Conservation (phyloP, 1,140 invertebrate genomes). For the Drosophila rufa region DNA sequence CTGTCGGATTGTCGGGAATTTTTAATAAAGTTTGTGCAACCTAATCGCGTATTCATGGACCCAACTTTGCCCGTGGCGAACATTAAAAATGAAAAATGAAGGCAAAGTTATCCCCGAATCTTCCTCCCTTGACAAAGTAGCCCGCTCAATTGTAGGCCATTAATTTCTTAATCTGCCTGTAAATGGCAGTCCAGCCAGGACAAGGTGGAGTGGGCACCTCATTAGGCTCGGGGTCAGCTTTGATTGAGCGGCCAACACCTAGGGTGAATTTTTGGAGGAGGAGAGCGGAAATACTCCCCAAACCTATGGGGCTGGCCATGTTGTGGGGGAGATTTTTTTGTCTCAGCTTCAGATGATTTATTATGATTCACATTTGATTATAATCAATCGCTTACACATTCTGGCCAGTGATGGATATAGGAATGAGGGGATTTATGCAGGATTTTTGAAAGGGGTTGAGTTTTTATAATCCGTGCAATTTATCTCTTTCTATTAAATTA, state of each 20-base stretch:
- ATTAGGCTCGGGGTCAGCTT: slow-evolving; percentile 48
- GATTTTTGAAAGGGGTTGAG: not conserved
- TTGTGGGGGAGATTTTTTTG: slow-evolving; percentile 22
- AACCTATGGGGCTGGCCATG: not conserved
- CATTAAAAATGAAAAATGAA: slow-evolving; percentile 63
- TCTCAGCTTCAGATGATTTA: slow-evolving; percentile 48
- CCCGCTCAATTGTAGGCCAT: slow-evolving; percentile 56
- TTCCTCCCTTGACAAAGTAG: slow-evolving; percentile 46
- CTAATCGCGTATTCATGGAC: slow-evolving; percentile 51
- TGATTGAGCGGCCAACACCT: slow-evolving; percentile 55
- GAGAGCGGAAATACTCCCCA: not conserved
- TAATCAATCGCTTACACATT: slow-evolving; percentile 34
- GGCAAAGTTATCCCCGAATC: slow-evolving; percentile 42
- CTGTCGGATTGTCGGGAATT: slow-evolving; percentile 25
- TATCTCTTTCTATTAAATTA: not conserved
- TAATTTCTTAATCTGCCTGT: slow-evolving; percentile 58
- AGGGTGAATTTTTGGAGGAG: slow-evolving; percentile 9
- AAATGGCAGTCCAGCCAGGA: slow-evolving; percentile 27
- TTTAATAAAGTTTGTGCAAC: slow-evolving; percentile 54
- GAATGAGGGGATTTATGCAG: not conserved
- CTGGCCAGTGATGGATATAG: not conserved
- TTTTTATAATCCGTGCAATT: slow-evolving; percentile 1
- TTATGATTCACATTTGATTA: slow-evolving; percentile 38
- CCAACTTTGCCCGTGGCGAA: slow-evolving; percentile 41
- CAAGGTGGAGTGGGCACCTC: slow-evolving; percentile 22